Evolutionary conservation across 64 coral and sea anemone species (phyloP).

Genomic region (Stichodactyla mertensii): DNA sequence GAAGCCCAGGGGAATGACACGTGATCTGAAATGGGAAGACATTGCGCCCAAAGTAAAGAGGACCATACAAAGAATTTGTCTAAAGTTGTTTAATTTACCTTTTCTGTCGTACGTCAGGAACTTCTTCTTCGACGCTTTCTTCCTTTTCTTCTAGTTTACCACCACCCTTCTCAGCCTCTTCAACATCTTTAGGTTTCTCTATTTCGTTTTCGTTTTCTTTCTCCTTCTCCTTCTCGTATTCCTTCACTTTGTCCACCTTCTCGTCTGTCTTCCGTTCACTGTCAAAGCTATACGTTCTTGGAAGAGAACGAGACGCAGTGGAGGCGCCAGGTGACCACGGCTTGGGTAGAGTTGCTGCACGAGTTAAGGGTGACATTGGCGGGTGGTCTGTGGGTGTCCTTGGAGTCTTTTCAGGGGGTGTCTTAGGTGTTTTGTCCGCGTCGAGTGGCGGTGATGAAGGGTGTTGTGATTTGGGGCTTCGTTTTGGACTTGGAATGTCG

Average conservation of each 20-base stretch:
- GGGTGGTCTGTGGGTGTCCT: background rate
- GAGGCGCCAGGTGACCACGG: conserved; percentile 43
- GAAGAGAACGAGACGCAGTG: conserved; percentile 3
- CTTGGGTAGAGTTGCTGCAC: conserved; percentile 51
- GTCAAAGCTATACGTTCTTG: conserved; percentile 48
- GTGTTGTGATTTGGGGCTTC: conserved; percentile 7
- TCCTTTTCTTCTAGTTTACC: background rate
- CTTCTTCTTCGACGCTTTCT: background rate
- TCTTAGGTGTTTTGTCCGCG: conserved; percentile 3
- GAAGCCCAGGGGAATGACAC: no score
- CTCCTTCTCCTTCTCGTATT: background rate
- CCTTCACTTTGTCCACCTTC: background rate
- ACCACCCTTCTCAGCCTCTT: background rate
- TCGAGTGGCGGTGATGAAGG: background rate
- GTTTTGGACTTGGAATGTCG: conserved; percentile 11
- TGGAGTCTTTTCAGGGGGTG: background rate
- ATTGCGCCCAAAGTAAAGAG: no score
- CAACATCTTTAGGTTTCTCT: background rate
- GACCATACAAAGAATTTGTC: no score
- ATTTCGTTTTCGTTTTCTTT: background rate
- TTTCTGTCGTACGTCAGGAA: background rate
- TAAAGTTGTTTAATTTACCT: background rate
- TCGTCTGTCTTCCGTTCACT: background rate
- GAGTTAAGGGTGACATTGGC: conserved; percentile 13
- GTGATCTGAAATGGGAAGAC: no score